phyloP scores from a whole-genome alignment of 2,888 invertebrate genomes.

The Thecophora atra region DNA sequence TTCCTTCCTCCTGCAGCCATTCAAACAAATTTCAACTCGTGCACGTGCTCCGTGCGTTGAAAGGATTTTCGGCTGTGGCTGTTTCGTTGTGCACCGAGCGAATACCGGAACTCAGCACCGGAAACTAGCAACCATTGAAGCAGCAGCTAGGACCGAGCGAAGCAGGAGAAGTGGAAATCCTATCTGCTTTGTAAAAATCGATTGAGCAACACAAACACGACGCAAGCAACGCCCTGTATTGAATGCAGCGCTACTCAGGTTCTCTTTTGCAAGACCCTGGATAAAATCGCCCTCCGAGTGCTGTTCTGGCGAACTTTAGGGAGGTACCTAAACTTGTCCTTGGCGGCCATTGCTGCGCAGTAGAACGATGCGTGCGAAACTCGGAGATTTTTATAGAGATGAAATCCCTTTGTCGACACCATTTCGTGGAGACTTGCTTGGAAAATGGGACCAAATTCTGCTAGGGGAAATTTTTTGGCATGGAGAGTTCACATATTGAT shows the following conservation, averaged over 20 bases:
- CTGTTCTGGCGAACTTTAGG: neutral
- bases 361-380: neutral
- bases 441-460: no score
- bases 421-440: no score
- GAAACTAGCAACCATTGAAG: slow-evolving; percentile 35
- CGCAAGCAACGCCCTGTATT: neutral
- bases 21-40: slow-evolving; percentile 14
- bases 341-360: slow-evolving; percentile 37
- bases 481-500: no score
- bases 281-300: neutral
- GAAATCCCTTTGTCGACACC: no score
- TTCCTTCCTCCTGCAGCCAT: neutral
- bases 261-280: neutral
- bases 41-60: slow-evolving; percentile 26
- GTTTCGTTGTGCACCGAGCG: neutral
- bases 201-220: slow-evolving; percentile 36
- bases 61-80: slow-evolving; percentile 19
- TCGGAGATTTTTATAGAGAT: no score
- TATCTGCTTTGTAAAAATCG: slow-evolving; percentile 48
- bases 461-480: no score
- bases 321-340: slow-evolving; percentile 23
- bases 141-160: neutral
- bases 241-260: neutral
- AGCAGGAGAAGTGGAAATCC: slow-evolving; percentile 33
- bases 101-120: slow-evolving; percentile 34